Evolutionary conservation across 2,797 vertebrate species (phyloP).

Genomic region (Labeo calbasu): DNA sequence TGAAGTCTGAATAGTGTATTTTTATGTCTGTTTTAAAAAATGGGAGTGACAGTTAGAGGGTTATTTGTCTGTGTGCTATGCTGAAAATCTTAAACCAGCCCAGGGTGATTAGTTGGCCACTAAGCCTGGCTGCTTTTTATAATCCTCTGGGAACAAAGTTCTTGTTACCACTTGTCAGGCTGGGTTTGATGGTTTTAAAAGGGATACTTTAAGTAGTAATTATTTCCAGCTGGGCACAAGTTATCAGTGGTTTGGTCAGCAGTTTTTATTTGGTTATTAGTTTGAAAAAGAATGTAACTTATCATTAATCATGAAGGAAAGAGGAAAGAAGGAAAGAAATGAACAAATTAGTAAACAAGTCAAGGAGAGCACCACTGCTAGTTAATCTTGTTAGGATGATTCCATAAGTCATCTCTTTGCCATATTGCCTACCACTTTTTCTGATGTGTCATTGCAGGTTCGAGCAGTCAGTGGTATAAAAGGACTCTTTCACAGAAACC

Average conservation of each 20-base stretch:
- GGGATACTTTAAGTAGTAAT: neutral
- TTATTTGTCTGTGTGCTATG: neutral
- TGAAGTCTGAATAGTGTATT: too few relatives aligned
- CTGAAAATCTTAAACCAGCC: neutral
- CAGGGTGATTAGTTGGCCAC: neutral
- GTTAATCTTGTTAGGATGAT: conserved; percentile 21
- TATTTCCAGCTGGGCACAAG: neutral
- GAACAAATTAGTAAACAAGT: neutral
- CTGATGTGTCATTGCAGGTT: conserved; percentile 76
- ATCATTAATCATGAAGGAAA: neutral
- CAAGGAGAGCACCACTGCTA: too few relatives aligned
- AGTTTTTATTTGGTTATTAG: neutral
- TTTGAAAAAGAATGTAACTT: neutral
- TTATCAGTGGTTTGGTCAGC: conserved; percentile 8
- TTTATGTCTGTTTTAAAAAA: too few relatives aligned
- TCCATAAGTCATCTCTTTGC: conserved; percentile 1
- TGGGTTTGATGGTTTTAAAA: neutral
- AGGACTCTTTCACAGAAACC: conserved; percentile 97
- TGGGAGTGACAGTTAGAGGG: too few relatives aligned
- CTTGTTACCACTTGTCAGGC: neutral
- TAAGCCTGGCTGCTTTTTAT: neutral
- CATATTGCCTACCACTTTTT: conserved; percentile 3
- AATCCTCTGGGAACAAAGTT: neutral
- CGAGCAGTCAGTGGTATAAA: conserved; percentile 93
- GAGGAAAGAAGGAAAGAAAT: neutral